Percentiles rank a stretch among this genome's conserved stretches.
Conservation (phyloP, 2,888 invertebrate species). For the Leucozona laternaria region DNA sequence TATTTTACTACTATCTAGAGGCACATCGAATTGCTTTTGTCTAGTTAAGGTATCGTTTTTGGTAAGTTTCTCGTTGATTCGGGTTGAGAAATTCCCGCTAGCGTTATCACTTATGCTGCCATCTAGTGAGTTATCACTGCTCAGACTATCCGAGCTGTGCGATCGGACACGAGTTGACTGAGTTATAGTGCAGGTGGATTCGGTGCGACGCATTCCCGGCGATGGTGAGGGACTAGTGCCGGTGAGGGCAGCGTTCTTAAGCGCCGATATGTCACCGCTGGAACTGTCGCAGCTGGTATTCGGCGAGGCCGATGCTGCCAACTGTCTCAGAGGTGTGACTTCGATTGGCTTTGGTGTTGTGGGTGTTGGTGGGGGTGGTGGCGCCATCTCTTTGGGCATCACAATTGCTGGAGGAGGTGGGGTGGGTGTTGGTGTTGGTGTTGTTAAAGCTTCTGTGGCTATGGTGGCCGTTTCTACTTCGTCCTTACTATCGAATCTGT, state of each 20-base stretch:
- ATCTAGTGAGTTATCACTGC: slow-evolving; percentile 83
- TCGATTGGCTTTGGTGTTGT: slow-evolving; percentile 63
- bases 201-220: slow-evolving; percentile 80
- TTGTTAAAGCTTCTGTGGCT: slow-evolving; percentile 80
- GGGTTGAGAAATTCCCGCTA: slow-evolving; percentile 81
- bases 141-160: slow-evolving; percentile 83
- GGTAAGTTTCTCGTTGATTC: slow-evolving; percentile 82
- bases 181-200: slow-evolving; percentile 80
- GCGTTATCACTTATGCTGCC: slow-evolving; percentile 79
- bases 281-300: slow-evolving; percentile 70
- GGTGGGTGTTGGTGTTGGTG: slow-evolving; percentile 76
- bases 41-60: slow-evolving; percentile 83
- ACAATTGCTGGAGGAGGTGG: slow-evolving; percentile 49
- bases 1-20: slow-evolving; percentile 78
- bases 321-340: slow-evolving; percentile 20
- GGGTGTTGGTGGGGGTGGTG: slow-evolving; percentile 32
- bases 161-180: slow-evolving; percentile 82
- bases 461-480: slow-evolving; percentile 82
- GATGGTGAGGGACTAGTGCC: slow-evolving; percentile 71
- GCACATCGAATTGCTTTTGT: slow-evolving; percentile 78
- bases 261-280: slow-evolving; percentile 63
- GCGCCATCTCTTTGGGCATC: slow-evolving; percentile 28
- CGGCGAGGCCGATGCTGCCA: slow-evolving; percentile 50
- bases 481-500: slow-evolving; percentile 80
- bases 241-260: slow-evolving; percentile 59